Base-by-base conservation (phyloP, 2,113 vertebrate genomes). In the Xiphophorus couchianus region DNA sequence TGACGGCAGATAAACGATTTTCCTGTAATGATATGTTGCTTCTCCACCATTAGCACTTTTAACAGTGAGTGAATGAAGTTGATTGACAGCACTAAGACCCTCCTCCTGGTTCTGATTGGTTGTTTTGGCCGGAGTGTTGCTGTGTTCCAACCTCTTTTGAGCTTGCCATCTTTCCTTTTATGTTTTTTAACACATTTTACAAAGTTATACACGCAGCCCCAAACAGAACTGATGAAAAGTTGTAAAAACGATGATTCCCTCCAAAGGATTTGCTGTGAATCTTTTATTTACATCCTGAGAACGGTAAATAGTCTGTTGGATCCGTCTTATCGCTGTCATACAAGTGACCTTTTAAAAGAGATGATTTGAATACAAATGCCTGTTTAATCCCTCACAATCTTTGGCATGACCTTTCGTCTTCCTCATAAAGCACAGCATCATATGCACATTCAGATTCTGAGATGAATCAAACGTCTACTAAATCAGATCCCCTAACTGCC, bases 321-420 rank as follows among this genome's bases (percentile, higher is more conserved):
- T 44, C 75, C 61, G 60, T 70, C 66, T 48, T 69, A 28, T 54
- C 1, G 22, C 22, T 76, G 71, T 62, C 80, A 73, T 63, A 39
- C 60, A 30, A 35, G 35, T 67, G 76, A 87, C 83, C 88, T 87
- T 81, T 78, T 39, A 67, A 58, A 65, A 66, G 66, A 71, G 48
- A 14, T 14, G 73, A 71, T 66, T 73, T 75, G 0, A 87, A 85
- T 74, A 63, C 66, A 82, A 70, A 74, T 69, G 70, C 10, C 70
- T 74, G 28, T 76, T 76, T 66, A 51, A 58, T n/a, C 12, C 48
- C 39, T 74, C n/a, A 8, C 30, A 22, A 33, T 39, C 30, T 4
- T 30, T 28, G 27, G 37, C 58, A 10, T 33, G 69, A 63, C 61
- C 28, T 37, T 7, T 0, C 8, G 31, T 63, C 25, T 44, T 80